phyloP scores from a whole-genome alignment of 1,140 invertebrate species.

The Sitophilus oryzae region DNA sequence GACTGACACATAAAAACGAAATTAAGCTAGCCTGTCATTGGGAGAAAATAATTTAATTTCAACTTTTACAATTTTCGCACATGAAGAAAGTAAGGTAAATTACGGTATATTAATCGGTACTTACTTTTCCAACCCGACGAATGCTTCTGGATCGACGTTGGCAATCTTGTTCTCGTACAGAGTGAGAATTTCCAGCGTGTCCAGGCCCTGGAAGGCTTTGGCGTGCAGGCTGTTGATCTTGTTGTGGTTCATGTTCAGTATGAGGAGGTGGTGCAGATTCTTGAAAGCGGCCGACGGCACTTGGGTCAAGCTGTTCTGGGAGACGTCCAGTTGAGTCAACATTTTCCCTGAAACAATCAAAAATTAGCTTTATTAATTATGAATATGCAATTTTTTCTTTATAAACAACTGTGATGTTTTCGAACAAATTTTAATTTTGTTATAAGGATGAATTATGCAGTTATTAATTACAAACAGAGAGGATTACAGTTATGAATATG shows the following conservation, averaged over 20 bases:
- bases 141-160: constrained; percentile 70
- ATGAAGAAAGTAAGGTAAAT: too few species aligned
- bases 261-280: constrained; percentile 73
- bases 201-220: constrained; percentile 75
- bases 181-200: constrained; percentile 79
- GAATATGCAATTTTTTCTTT: too few species aligned
- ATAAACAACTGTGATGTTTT: too few species aligned
- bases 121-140: constrained; percentile 80
- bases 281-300: constrained; percentile 76
- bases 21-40: too few species aligned
- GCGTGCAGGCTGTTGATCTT: constrained; percentile 69
- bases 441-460: too few species aligned
- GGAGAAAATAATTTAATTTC: too few species aligned
- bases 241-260: constrained; percentile 86
- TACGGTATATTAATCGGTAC: constrained; percentile 39
- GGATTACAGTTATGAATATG: too few species aligned
- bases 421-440: too few species aligned
- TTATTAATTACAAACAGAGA: too few species aligned
- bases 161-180: constrained; percentile 82
- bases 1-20: too few species aligned
- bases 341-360: constrained; percentile 59
- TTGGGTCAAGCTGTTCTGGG: constrained; percentile 66
- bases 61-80: too few species aligned
- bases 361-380: not conserved
- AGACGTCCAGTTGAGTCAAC: constrained; percentile 76